A percentile compares a stretch with the other conserved stretches of the same genome.
These are phyloP conservation scores for Xestia sexstrigata DNA, from an alignment of 2,888 invertebrate genomes.

Conservation along the genomic window DNA sequence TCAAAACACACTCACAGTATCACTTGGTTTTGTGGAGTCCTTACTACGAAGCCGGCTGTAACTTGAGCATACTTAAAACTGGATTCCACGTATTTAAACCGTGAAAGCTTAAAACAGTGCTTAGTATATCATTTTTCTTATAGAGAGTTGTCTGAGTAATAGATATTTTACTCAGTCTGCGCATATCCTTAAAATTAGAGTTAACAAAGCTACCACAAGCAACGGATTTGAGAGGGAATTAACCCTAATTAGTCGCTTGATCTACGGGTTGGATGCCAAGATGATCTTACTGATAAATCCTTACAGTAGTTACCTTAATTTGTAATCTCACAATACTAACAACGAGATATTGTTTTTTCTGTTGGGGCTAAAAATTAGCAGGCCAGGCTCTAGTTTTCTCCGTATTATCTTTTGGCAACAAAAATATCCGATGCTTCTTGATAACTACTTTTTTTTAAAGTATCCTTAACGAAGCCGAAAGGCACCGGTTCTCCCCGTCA, in stretches of 20 bases:
- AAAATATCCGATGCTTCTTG: too few species aligned
- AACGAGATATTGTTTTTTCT: background rate
- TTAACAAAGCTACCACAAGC: background rate
- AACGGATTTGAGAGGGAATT: constrained; percentile 3
- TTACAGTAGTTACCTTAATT: background rate
- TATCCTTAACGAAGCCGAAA: too few species aligned
- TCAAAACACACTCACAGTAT: too few species aligned
- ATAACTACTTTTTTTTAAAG: too few species aligned
- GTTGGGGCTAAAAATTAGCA: background rate
- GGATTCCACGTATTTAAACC: too few species aligned
- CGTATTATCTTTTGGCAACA: too few species aligned
- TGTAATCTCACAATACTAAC: background rate
- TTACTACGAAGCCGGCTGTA: too few species aligned
- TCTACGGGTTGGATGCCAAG: background rate
- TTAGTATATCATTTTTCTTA: too few species aligned
- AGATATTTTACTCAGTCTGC: background rate
- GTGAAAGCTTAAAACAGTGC: too few species aligned
- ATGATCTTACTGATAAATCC: background rate
- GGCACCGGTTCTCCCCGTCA: too few species aligned
- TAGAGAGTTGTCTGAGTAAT: background rate
- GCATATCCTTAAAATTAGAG: background rate
- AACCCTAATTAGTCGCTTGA: background rate
- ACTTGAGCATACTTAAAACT: too few species aligned
- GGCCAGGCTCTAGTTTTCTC: background rate
- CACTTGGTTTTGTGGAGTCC: too few species aligned